These are phyloP conservation scores for Helarctos malayanus DNA, from an alignment of 2,797 vertebrate genomes.

Conservation along the genomic window DNA sequence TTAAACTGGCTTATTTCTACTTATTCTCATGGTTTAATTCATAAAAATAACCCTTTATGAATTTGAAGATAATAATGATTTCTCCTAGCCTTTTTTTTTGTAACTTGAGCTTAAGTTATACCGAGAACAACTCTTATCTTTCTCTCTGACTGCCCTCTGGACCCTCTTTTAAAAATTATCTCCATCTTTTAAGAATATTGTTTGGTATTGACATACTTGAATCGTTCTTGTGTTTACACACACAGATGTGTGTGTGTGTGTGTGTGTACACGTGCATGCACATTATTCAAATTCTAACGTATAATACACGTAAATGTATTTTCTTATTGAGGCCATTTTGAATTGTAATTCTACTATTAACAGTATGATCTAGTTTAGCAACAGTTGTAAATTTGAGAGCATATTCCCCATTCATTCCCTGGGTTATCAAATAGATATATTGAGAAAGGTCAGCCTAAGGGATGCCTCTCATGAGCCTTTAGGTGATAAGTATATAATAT, in stretches of 20 bases:
- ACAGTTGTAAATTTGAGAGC: constrained; percentile 37
- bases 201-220: constrained; percentile 8
- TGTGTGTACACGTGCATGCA: background rate
- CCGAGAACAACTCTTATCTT: background rate
- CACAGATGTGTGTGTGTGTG: background rate
- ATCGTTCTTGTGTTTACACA: background rate
- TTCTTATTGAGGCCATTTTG: constrained; percentile 23
- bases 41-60: background rate
- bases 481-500: constrained; percentile 4
- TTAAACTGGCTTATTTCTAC: constrained; percentile 3
- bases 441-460: constrained; percentile 9
- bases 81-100: background rate
- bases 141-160: background rate
- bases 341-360: constrained; percentile 59
- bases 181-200: background rate
- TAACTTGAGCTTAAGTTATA: background rate
- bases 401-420: constrained; percentile 31
- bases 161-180: background rate
- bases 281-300: constrained; percentile 2
- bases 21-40: constrained; percentile 18
- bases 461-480: background rate
- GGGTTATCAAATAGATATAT: constrained; percentile 13
- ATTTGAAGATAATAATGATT: constrained; percentile 11
- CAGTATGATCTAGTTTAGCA: constrained; percentile 11
- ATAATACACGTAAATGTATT: background rate